phyloP scores from a whole-genome alignment of 2,888 invertebrate species.

The Thyatira batis region DNA sequence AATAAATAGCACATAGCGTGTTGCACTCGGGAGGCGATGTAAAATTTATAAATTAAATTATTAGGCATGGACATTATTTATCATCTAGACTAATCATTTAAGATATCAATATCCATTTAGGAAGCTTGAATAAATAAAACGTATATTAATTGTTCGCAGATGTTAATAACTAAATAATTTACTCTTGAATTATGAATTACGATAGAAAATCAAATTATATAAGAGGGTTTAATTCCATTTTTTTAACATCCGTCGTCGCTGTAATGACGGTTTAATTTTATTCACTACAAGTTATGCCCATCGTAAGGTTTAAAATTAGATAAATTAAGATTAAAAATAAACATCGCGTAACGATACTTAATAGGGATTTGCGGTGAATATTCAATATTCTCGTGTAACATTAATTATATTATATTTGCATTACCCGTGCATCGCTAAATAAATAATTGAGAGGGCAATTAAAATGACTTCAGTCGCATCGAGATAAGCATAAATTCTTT shows the following conservation, averaged over 20 bases:
- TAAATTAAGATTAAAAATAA: background rate
- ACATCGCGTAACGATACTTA: background rate
- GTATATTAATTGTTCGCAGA: no score
- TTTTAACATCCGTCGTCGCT: background rate
- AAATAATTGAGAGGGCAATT: background rate
- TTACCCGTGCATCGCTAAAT: background rate
- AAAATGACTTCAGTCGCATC: background rate
- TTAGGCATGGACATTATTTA: no score
- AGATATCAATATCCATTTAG: no score
- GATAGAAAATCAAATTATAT: background rate
- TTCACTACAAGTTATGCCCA: background rate
- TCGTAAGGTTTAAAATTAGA: background rate
- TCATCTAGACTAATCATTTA: no score
- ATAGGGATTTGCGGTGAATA: background rate
- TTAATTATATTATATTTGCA: background rate
- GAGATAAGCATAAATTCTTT: slow-evolving; percentile 1
- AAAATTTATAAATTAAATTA: no score
- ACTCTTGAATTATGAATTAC: no score
- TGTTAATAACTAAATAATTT: no score
- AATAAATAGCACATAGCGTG: background rate
- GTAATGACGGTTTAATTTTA: background rate
- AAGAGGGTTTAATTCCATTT: background rate
- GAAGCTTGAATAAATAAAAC: no score
- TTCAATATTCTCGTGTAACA: background rate
- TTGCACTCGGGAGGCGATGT: no score